Evolutionary conservation across 2,888 invertebrate genomes (phyloP).

Genomic region (Acanthosoma haemorrhoidale): DNA sequence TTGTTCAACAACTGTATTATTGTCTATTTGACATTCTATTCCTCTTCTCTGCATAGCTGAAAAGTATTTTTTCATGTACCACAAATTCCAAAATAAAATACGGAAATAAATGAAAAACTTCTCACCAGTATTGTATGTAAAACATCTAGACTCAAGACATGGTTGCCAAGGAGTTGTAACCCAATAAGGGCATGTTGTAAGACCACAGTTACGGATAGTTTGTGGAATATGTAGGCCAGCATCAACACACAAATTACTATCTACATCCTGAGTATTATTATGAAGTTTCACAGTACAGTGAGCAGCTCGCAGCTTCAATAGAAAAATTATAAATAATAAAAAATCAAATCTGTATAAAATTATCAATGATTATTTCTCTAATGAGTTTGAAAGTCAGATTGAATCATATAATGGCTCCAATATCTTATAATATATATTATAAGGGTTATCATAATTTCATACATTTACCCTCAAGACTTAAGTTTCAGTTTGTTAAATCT

Average conservation of each 20-base stretch:
- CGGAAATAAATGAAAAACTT: background rate
- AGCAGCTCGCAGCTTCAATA: conserved; percentile 60
- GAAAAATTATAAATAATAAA: background rate
- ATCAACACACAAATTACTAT: conserved; percentile 54
- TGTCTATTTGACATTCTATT: conserved; percentile 54
- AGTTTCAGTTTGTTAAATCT: no score
- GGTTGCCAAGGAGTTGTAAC: conserved; percentile 62
- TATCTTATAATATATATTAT: no score
- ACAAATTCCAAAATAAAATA: background rate
- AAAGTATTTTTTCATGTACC: conserved; percentile 32
- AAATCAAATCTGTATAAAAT: background rate
- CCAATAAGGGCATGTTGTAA: conserved; percentile 69
- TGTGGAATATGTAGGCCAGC: conserved; percentile 61
- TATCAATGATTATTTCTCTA: background rate
- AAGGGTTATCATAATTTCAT: no score
- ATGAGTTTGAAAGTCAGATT: no score
- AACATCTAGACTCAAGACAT: conserved; percentile 68
- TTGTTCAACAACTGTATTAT: conserved; percentile 50
- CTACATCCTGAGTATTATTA: conserved; percentile 55
- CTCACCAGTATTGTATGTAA: conserved; percentile 65
- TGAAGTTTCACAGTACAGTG: conserved; percentile 64
- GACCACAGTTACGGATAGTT: conserved; percentile 61
- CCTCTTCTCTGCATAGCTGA: conserved; percentile 67
- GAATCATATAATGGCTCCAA: no score
- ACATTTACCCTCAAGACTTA: no score